Base-by-base conservation (phyloP, 1,140 invertebrate species). In the Sycophila sp. region DNA sequence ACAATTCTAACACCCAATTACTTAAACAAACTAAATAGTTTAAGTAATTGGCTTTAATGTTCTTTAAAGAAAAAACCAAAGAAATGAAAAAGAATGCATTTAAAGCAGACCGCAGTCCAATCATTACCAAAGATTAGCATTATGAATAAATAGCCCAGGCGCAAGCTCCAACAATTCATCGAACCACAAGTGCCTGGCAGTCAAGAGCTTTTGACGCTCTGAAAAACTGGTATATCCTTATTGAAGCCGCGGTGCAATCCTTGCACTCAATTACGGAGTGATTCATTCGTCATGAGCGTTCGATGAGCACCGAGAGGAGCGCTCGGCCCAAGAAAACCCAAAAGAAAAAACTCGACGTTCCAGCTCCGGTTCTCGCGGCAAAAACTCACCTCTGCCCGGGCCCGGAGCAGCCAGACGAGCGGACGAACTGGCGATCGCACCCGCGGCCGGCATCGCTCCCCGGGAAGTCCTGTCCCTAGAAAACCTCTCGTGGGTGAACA, bases 321-420 rank as follows among this genome's bases (percentile, higher is more conserved):
- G 28, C 42, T 42, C 36, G 3, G 11, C 28, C 2, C 34, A 45
- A 24, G n/a, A 40, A 17, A 42, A 17, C 5, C 5, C 34, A 36
- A 36, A 45, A 17, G 17, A 15, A 24, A 51, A 45, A 45, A 51
- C 4, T n/a, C n/a, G n/a, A n/a, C n/a, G n/a, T n/a, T n/a, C n/a
- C n/a, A n/a, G n/a, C n/a, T n/a, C n/a, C n/a, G n/a, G n/a, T n/a
- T n/a, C n/a, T n/a, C n/a, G 13, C 24, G 26, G 17, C 4, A 63
- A 63, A 36, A 49, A 51, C 51, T 71, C 24, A 65, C 69, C 69
- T 71, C 15, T 59, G 3, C 30, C 51, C n/a, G 36, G 38, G 53
- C 51, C 62, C 65, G 56, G 13, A 64, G 58, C 17, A 60, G 60
- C 40, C 51, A 71, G 49, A 17, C 55, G 34, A 15, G 13, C 59